phyloP scores from a whole-genome alignment of 2,888 invertebrate genomes.

The Brachypalpus laphriformis region DNA sequence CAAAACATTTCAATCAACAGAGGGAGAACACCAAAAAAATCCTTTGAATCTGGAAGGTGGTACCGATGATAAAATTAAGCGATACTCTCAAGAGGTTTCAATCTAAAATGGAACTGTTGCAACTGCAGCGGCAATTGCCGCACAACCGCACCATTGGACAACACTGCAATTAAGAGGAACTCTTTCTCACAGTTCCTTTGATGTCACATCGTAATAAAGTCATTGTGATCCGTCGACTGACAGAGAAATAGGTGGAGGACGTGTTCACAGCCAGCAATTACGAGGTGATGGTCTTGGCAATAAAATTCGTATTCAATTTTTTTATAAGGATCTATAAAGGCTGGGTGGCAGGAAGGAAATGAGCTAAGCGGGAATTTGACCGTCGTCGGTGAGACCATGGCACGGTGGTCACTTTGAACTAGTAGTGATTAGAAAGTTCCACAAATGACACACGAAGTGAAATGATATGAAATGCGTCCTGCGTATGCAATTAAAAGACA shows the following conservation, averaged over 20 bases:
- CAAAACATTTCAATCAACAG: slow-evolving; percentile 71
- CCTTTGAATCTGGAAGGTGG: slow-evolving; percentile 65
- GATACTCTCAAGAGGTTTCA: slow-evolving; percentile 62
- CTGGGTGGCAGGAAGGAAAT: slow-evolving; percentile 43
- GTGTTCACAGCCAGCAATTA: slow-evolving; percentile 64
- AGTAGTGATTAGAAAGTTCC: slow-evolving; percentile 25
- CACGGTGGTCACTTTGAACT: slow-evolving; percentile 51
- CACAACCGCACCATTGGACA: background rate
- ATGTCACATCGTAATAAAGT: slow-evolving; percentile 73
- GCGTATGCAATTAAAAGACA: slow-evolving; percentile 40
- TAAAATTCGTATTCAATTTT: slow-evolving; percentile 69
- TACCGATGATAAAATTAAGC: slow-evolving; percentile 69
- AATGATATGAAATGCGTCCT: slow-evolving; percentile 37
- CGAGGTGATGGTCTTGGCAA: slow-evolving; percentile 57
- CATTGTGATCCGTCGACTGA: slow-evolving; percentile 52
- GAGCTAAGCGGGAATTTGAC: background rate
- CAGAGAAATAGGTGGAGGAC: slow-evolving; percentile 54
- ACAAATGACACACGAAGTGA: slow-evolving; percentile 13
- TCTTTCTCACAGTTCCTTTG: slow-evolving; percentile 70
- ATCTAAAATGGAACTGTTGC: slow-evolving; percentile 61
- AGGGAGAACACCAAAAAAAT: slow-evolving; percentile 45
- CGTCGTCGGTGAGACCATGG: background rate
- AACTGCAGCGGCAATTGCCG: slow-evolving; percentile 18
- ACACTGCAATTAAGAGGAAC: slow-evolving; percentile 66
- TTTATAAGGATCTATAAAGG: slow-evolving; percentile 58